phyloP scores from a whole-genome alignment of 2,888 invertebrate species.

The Aethes cnicana region DNA sequence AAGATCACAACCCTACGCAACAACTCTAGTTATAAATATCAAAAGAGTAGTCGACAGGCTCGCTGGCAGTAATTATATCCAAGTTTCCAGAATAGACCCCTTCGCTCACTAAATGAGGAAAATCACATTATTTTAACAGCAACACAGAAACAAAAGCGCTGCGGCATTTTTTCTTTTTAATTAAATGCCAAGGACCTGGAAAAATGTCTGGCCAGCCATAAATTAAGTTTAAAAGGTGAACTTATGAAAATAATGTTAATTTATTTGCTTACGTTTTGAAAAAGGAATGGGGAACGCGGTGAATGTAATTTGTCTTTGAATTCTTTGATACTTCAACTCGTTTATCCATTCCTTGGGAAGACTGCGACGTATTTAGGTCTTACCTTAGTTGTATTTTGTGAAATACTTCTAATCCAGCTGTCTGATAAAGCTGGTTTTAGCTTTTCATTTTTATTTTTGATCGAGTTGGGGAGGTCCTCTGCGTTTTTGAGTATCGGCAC shows the following conservation, averaged over 20 bases:
- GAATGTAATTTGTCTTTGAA: slow-evolving; percentile 14
- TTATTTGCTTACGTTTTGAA: slow-evolving; percentile 18
- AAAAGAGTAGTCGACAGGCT: slow-evolving; percentile 21
- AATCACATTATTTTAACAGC: slow-evolving; percentile 18
- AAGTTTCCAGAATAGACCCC: slow-evolving; percentile 17
- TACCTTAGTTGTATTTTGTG: too few relatives aligned
- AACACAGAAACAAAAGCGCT: slow-evolving; percentile 21
- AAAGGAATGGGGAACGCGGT: slow-evolving; percentile 6
- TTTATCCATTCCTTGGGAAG: too few relatives aligned
- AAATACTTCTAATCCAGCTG: too few relatives aligned
- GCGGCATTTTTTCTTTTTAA: slow-evolving; percentile 24
- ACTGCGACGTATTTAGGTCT: too few relatives aligned
- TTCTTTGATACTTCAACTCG: too few relatives aligned
- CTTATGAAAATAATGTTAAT: slow-evolving; percentile 17
- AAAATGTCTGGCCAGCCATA: slow-evolving; percentile 24
- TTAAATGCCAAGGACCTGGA: slow-evolving; percentile 18
- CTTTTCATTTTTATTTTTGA: too few relatives aligned
- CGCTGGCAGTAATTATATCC: slow-evolving; percentile 15
- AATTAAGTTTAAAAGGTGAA: slow-evolving; percentile 24
- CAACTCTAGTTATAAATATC: slow-evolving; percentile 6
- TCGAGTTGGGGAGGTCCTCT: too few relatives aligned
- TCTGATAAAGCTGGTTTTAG: too few relatives aligned
- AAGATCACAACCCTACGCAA: not conserved
- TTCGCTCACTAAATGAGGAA: slow-evolving; percentile 26
- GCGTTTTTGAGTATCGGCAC: too few relatives aligned